A percentile compares a stretch with the other conserved stretches of the same genome.
Evolutionary conservation across 1,140 invertebrate genomes (phyloP).

Genomic region (Drosophila chauvacae): DNA sequence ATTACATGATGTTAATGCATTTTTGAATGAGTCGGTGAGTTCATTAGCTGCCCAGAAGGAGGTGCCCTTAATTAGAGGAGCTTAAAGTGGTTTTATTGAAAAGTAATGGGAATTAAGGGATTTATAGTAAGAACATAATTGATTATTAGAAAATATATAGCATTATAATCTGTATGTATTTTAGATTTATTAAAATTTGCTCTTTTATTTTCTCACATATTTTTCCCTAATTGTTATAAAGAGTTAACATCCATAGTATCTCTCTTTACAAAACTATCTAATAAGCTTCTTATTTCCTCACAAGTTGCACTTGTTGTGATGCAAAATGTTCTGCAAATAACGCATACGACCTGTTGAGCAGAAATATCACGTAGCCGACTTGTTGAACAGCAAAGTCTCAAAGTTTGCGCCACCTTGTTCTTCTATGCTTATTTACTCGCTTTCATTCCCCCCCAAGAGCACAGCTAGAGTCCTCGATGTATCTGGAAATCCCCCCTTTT

Average conservation of each 20-base stretch:
- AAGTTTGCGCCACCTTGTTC: not conserved
- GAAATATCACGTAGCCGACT: slow-evolving; percentile 21
- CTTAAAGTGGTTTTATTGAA: not conserved
- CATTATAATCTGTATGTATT: too few species aligned
- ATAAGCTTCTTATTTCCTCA: slow-evolving; percentile 1
- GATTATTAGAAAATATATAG: too few species aligned
- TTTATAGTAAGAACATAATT: not conserved
- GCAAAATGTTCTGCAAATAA: slow-evolving; percentile 6
- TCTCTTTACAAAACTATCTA: not conserved
- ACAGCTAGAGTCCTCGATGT: slow-evolving; percentile 1
- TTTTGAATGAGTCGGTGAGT: slow-evolving; percentile 38
- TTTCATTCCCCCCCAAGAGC: not conserved
- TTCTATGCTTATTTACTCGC: slow-evolving; percentile 2
- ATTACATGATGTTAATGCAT: slow-evolving; percentile 47
- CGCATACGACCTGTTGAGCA: slow-evolving; percentile 25
- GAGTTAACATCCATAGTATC: too few species aligned
- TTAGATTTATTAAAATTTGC: too few species aligned
- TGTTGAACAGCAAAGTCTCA: slow-evolving; percentile 8
- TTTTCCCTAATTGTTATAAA: too few species aligned
- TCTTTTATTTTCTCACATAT: too few species aligned
- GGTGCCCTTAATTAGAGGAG: not conserved
- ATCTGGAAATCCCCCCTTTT: not conserved
- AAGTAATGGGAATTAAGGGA: not conserved
- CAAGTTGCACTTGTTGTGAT: not conserved
- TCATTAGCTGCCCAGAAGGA: slow-evolving; percentile 14